phyloP scores from a whole-genome alignment of 2,888 invertebrate species.

The Polyommatus icarus region DNA sequence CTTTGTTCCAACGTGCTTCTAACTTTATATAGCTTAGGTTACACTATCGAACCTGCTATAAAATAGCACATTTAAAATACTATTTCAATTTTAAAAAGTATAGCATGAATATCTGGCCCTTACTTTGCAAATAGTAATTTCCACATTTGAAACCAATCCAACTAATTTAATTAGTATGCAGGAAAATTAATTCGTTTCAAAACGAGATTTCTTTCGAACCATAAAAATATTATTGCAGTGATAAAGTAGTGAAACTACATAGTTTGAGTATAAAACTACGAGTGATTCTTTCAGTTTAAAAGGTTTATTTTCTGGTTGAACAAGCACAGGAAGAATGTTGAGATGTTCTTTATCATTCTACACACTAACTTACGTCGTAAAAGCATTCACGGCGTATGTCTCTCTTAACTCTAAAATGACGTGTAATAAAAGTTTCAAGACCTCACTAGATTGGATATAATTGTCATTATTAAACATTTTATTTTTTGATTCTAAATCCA shows the following conservation, averaged over 20 bases:
- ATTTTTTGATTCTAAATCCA: neutral
- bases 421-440: neutral
- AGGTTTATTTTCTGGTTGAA: neutral
- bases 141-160: too few species aligned
- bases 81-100: neutral
- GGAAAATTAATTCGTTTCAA: too few species aligned
- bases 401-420: neutral
- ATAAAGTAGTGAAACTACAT: neutral
- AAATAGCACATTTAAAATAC: neutral
- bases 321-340: neutral
- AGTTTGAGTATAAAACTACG: neutral
- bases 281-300: neutral
- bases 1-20: neutral
- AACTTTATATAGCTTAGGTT: neutral
- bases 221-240: too few species aligned
- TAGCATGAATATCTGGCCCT: too few species aligned
- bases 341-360: neutral
- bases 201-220: too few species aligned
- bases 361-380: conserved; percentile 6
- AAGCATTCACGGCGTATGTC: conserved; percentile 9
- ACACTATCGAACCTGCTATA: neutral
- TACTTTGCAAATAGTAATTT: too few species aligned
- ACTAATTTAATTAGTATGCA: too few species aligned
- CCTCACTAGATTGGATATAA: neutral
- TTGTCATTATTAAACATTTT: neutral